Base-by-base conservation (phyloP, 2,113 vertebrate genomes). In the Passer montanus region DNA sequence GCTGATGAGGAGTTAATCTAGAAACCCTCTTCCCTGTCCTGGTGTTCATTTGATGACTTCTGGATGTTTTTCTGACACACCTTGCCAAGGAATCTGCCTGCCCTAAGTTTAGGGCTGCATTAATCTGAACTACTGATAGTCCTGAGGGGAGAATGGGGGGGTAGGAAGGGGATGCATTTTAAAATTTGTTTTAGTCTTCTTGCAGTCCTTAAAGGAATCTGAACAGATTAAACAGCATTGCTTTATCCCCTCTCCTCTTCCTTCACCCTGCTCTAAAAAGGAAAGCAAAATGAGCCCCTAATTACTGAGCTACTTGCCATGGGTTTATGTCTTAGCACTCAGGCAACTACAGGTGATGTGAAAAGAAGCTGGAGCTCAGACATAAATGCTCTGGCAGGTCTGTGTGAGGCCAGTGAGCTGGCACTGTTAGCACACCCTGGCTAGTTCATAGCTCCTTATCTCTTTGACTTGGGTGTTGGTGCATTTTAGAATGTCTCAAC, bases 21-120 rank as follows among this genome's bases (percentile, higher is more conserved):
- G 58, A 59, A 87, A 55, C 41, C 56, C 52, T 37, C 27, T 81
- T 86, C 86, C 83, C 39, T 68, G 35, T n/a, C 33, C 52, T 0
- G 0, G 33, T 80, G 74, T 77, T 92, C 59, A 63, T 80, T 58
- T 84, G 63, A 63, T 84, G 55, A 39, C 22, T 84, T 81, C 39
- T 86, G 59, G 64, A 67, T 95, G 24, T 81, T 90, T 86, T 90
- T 24, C 47, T 89, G 91, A 96, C 94, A 88, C 94, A 92, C 93
- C 93, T 95, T 89, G 46, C 80, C 86, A 75, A 95, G 64, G 95
- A 97, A 95, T 93, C 94, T 81, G 86, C 76, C 52, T 94, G 56
- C 56, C 43, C 33, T 47, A 30, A 77, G 59, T 93, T 95, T 35
- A 89, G 80, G 33, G n/a, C 72, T 90, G 73, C 27, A 56, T 59